A percentile compares a stretch with the other conserved stretches of the same genome.
phyloP scores from a whole-genome alignment of 2,888 invertebrate species.

The Cephus pulcher region DNA sequence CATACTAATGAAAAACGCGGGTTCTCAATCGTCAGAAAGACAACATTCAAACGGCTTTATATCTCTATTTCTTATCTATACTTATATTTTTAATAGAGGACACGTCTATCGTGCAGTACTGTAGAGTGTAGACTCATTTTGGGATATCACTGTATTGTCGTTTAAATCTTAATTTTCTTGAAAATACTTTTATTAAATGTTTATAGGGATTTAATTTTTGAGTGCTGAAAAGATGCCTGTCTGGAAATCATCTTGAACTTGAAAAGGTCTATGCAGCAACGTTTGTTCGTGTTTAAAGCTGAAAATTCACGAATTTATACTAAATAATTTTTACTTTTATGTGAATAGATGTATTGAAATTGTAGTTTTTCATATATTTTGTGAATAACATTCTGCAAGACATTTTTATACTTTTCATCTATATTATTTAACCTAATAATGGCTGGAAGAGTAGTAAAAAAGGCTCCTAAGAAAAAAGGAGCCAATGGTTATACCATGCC shows the following conservation, averaged over 20 bases:
- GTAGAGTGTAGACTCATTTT: neutral
- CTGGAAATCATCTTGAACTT: neutral
- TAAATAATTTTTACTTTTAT: neutral
- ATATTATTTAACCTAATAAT: slow-evolving; percentile 41
- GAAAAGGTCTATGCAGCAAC: neutral
- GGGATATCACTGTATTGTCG: neutral
- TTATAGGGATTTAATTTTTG: neutral
- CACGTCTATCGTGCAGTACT: neutral
- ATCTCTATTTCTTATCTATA: neutral
- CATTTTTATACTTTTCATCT: neutral
- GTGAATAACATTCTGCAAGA: neutral
- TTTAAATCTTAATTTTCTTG: neutral
- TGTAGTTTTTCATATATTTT: neutral
- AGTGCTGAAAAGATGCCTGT: neutral
- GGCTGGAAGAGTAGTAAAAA: slow-evolving; percentile 52
- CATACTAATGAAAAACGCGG: neutral
- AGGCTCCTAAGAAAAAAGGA: slow-evolving; percentile 59
- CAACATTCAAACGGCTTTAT: neutral
- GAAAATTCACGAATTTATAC: neutral
- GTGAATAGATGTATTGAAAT: neutral
- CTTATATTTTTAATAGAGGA: neutral
- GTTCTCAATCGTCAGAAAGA: neutral
- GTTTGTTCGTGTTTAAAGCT: neutral
- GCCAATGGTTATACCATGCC: slow-evolving; percentile 73
- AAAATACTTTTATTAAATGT: neutral